Evolutionary conservation across 2,888 invertebrate species (phyloP).

Genomic region (Gastracanthus pulcherrimus): DNA sequence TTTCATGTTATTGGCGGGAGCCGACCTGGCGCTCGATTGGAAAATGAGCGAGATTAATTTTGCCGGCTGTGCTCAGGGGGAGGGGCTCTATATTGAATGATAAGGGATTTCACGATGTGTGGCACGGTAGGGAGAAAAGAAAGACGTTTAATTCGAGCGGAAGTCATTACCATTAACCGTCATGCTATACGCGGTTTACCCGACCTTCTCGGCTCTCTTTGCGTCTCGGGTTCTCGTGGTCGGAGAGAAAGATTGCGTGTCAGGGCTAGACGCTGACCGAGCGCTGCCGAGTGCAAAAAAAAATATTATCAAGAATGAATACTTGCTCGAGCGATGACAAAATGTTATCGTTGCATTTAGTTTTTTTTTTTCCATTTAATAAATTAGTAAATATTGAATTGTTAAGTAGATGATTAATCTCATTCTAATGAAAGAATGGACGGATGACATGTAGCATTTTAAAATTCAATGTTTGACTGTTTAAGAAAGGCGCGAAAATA

Average conservation of each 20-base stretch:
- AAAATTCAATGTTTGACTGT: no score
- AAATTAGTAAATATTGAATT: no score
- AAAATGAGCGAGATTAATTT: slow-evolving; percentile 48
- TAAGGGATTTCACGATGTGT: slow-evolving; percentile 39
- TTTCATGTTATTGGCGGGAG: slow-evolving; percentile 45
- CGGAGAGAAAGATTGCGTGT: slow-evolving; percentile 1
- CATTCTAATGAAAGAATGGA: no score
- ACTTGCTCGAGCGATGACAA: no score
- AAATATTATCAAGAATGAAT: no score
- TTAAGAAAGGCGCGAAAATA: no score
- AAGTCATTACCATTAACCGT: slow-evolving; percentile 52
- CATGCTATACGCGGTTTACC: slow-evolving; percentile 47
- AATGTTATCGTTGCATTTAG: no score
- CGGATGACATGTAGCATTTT: no score
- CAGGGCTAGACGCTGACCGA: slow-evolving; percentile 1
- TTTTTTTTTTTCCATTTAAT: no score
- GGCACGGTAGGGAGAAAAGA: slow-evolving; percentile 18
- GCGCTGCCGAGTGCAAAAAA: no score
- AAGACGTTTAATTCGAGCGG: slow-evolving; percentile 39
- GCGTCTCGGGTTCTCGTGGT: slow-evolving; percentile 1
- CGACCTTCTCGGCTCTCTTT: slow-evolving; percentile 27
- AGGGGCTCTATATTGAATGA: slow-evolving; percentile 35
- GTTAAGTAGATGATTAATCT: no score
- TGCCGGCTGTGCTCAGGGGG: no score
- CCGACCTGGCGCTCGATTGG: slow-evolving; percentile 35